A percentile compares a stretch with the other conserved stretches of the same genome.
Conservation (phyloP, 2,797 vertebrate species). For the Falco peregrinus region DNA sequence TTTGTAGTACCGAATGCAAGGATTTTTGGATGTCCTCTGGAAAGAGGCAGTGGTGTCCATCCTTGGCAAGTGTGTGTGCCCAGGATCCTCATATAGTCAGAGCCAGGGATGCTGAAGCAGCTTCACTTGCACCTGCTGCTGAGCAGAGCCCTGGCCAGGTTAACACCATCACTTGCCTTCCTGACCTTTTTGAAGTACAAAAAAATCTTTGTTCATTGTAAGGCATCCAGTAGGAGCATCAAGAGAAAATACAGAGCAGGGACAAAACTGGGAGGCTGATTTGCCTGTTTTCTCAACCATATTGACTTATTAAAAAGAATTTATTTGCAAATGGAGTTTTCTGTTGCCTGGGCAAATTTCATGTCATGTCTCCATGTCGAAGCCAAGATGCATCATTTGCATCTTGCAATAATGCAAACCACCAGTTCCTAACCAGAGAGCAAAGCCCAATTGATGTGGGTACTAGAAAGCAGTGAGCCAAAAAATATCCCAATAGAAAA, state of each 20-base stretch:
- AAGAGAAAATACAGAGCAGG: neutral
- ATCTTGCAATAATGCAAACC: neutral
- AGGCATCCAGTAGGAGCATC: fast-evolving
- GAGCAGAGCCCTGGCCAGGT: neutral
- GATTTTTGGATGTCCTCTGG: neutral
- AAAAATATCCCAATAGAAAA: neutral
- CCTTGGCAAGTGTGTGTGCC: neutral
- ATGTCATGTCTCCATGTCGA: fast-evolving
- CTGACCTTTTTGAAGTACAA: neutral
- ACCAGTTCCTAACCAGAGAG: neutral
- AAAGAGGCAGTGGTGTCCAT: neutral
- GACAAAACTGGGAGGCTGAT: neutral
- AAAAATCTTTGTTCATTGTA: neutral
- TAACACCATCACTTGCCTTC: neutral
- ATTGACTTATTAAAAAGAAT: neutral
- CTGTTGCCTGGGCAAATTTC: neutral
- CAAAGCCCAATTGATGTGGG: neutral
- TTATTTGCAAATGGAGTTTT: neutral
- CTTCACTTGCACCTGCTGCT: neutral
- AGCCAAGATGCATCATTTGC: neutral
- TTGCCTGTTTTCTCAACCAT: neutral
- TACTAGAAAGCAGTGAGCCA: neutral
- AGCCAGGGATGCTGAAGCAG: neutral
- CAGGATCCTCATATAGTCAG: neutral
- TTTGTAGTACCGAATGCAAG: neutral